These are phyloP conservation scores for Sarotherodon lohbergeri DNA, from an alignment of 2,113 vertebrate genomes.

Conservation along the genomic window DNA sequence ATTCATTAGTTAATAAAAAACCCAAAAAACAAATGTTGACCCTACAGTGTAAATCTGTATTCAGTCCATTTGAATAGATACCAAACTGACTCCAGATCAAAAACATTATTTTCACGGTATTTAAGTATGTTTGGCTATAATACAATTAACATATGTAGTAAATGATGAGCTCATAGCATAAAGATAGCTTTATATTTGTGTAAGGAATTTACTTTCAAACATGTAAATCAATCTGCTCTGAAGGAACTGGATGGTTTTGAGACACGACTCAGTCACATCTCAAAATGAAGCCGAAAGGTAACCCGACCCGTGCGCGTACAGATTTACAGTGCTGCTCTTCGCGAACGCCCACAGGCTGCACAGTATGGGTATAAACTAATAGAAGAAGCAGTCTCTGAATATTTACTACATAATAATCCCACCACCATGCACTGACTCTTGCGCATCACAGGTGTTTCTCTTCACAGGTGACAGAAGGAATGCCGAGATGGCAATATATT, in stretches of 20 bases:
- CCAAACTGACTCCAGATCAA: background rate
- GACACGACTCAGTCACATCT: background rate
- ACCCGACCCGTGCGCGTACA: background rate
- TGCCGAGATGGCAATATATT: conserved; percentile 35
- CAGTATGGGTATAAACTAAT: background rate
- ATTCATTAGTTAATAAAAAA: background rate
- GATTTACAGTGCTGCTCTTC: background rate
- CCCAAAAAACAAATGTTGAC: accelerated
- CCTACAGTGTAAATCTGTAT: background rate
- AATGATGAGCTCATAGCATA: background rate
- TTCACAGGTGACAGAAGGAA: conserved; percentile 69
- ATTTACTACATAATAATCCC: background rate
- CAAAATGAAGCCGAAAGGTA: background rate
- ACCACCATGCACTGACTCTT: background rate
- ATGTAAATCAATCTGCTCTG: background rate
- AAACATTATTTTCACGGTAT: background rate
- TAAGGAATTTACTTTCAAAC: background rate
- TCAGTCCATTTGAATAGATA: background rate
- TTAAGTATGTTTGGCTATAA: background rate
- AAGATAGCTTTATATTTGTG: background rate
- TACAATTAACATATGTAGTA: background rate
- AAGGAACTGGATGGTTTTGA: background rate
- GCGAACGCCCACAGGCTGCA: background rate
- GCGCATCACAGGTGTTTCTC: conserved; percentile 38
- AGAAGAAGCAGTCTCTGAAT: background rate